Evolutionary conservation across 2,888 invertebrate species (phyloP), one percentile per base, ranked within the genome.

Genomic region (Silvanus unidentatus): DNA sequence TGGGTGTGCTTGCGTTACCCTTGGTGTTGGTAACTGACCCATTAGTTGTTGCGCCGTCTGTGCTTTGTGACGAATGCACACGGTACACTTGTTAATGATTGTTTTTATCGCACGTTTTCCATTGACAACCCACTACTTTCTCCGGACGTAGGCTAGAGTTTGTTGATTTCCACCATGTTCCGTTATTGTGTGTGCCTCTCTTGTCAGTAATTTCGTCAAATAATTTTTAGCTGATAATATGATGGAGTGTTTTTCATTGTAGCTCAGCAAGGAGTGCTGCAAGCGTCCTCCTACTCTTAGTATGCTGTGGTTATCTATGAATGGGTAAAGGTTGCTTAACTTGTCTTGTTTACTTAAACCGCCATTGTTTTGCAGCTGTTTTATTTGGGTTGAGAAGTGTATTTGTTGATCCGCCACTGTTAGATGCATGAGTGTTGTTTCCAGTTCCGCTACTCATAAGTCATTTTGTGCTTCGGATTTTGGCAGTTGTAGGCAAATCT

Each of bases 131-230:
- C 37, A 37, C 11, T 13, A 37, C 16, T 16, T 16, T 16, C 37
- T 37, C 11, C 37, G 16, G 1, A 37, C 11, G 16, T 16, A 37
- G 1, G 16, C 2, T 2, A 37, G 16, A 1, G 37, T 37, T 1
- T 16, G 10, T 37, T 37, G 37, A 16, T 16, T 37, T 10, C 37
- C 37, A 9, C 37, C 37, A 10, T 37, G 37, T 15, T 16, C 8
- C 4, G 16, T 37, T 4, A 2, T 16, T 1, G 11, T 2, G 16
- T 37, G 37, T 16, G 37, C 37, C 11, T 37, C 2, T 3, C n/a
- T 10, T 16, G 16, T 15, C 1, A 37, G 14, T 11, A 37, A 37
- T 9, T 4, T 37, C 5, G 37, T 1, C 1, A 37, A 2, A 37
- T 37, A 16, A 16, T 16, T 37, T 15, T 8, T 22, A 3, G 22